Percentiles rank a stretch among this genome's conserved stretches.
Evolutionary conservation across 2,888 invertebrate genomes (phyloP).

Genomic region (Chorisops tibialis): DNA sequence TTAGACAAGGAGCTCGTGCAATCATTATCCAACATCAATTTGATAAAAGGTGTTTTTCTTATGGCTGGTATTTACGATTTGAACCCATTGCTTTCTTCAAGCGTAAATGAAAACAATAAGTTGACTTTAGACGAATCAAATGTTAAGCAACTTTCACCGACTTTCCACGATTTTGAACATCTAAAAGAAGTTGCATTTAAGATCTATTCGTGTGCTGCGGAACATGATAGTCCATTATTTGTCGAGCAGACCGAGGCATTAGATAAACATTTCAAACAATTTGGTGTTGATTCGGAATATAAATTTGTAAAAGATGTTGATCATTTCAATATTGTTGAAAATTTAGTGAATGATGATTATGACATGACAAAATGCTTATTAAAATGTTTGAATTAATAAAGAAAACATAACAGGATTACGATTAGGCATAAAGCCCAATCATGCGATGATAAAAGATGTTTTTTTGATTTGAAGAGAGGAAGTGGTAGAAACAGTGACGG

Average conservation of each 20-base stretch:
- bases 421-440: too few relatives aligned
- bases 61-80: conserved; percentile 78
- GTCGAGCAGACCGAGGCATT: conserved; percentile 64
- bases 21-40: conserved; percentile 34
- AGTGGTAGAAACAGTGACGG: too few relatives aligned
- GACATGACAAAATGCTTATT: conserved; percentile 51
- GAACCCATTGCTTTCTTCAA: conserved; percentile 58
- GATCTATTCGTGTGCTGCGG: conserved; percentile 40
- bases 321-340: conserved; percentile 75
- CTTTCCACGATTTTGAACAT: conserved; percentile 52
- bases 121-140: conserved; percentile 58
- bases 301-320: conserved; percentile 62
- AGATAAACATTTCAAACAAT: conserved; percentile 54
- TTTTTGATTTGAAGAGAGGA: too few relatives aligned
- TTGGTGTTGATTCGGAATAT: conserved; percentile 57
- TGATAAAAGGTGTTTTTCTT: conserved; percentile 64
- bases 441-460: too few relatives aligned
- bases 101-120: conserved; percentile 65
- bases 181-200: conserved; percentile 47
- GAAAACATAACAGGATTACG: too few relatives aligned
- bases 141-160: conserved; percentile 57
- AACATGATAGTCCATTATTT: conserved; percentile 52
- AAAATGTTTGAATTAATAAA: conserved; percentile 1
- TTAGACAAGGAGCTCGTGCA: conserved; percentile 40
- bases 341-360: conserved; percentile 58